phyloP scores from a whole-genome alignment of 2,888 invertebrate species.

The Eristalis arbustorum region DNA sequence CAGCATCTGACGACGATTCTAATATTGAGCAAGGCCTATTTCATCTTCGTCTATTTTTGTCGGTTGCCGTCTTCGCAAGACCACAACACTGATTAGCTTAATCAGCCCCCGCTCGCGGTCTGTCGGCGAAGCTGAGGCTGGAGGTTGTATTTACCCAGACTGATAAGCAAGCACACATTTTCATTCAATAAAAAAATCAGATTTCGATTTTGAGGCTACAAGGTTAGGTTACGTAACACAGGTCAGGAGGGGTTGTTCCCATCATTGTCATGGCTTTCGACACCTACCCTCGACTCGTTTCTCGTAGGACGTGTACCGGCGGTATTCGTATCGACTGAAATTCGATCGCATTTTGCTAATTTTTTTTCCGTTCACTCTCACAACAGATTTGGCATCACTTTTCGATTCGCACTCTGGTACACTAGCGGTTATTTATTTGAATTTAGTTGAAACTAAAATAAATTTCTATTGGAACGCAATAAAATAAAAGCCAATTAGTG shows the following conservation, averaged over 20 bases:
- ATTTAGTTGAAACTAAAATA: not conserved
- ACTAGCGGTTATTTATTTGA: not conserved
- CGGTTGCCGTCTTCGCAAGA: not conserved
- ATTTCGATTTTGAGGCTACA: not conserved
- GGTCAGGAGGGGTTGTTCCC: not conserved
- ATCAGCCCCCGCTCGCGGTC: not conserved
- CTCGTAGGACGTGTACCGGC: slow-evolving; percentile 77
- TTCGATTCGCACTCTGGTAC: not conserved
- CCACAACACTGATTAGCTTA: slow-evolving; percentile 39
- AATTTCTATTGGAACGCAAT: not conserved
- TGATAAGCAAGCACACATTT: slow-evolving; percentile 12
- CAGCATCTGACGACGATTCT: slow-evolving; percentile 8
- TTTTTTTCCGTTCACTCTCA: not conserved
- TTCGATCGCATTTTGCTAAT: slow-evolving; percentile 74
- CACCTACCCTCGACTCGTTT: slow-evolving; percentile 75
- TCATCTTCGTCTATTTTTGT: not conserved
- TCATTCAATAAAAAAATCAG: not conserved
- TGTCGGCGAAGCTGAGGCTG: not conserved
- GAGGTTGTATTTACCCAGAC: not conserved
- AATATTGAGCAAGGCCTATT: slow-evolving; percentile 6
- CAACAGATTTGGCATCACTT: slow-evolving; percentile 51
- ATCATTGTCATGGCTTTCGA: not conserved
- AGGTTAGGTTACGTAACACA: slow-evolving; percentile 48
- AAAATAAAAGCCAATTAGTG: not conserved
- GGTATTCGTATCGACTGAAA: slow-evolving; percentile 76